phyloP scores from a whole-genome alignment of 2,113 vertebrate species.

The Ibidorhyncha struthersii region DNA sequence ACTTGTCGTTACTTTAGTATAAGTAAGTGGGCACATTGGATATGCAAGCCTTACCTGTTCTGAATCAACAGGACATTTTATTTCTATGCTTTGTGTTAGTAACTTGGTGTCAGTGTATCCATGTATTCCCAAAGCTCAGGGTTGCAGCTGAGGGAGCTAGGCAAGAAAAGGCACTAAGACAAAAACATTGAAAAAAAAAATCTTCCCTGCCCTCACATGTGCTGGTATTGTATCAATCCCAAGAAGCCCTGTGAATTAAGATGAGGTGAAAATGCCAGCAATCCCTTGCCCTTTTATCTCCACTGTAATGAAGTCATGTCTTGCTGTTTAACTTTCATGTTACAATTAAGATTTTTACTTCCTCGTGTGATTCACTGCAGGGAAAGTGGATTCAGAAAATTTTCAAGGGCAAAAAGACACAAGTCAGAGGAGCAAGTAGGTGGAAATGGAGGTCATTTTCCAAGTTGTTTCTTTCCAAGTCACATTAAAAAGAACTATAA shows the following conservation, averaged over 20 bases:
- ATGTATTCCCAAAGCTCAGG: not conserved
- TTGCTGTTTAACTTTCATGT: conserved; percentile 64
- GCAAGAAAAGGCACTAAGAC: conserved; percentile 7
- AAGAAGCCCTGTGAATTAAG: conserved; percentile 38
- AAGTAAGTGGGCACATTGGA: not conserved
- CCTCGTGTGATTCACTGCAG: conserved; percentile 55
- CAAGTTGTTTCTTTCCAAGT: conserved; percentile 19
- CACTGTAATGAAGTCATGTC: conserved; percentile 59
- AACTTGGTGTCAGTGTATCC: not conserved
- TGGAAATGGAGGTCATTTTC: conserved; percentile 32
- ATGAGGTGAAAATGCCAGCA: conserved; percentile 40
- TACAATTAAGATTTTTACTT: conserved; percentile 70
- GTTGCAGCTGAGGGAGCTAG: not conserved
- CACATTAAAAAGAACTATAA: not conserved
- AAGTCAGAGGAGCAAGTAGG: not conserved
- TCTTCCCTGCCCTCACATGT: not conserved
- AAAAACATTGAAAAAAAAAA: not conserved
- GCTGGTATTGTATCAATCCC: conserved; percentile 33
- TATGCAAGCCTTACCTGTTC: not conserved
- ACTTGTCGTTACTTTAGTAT: not conserved
- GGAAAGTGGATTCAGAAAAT: conserved; percentile 43
- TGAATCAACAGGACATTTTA: not conserved
- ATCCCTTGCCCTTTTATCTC: conserved; percentile 58
- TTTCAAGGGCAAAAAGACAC: not conserved
- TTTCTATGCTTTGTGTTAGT: not conserved